Evolutionary conservation across 2,888 invertebrate species (phyloP).

Genomic region (Icerya purchasi): DNA sequence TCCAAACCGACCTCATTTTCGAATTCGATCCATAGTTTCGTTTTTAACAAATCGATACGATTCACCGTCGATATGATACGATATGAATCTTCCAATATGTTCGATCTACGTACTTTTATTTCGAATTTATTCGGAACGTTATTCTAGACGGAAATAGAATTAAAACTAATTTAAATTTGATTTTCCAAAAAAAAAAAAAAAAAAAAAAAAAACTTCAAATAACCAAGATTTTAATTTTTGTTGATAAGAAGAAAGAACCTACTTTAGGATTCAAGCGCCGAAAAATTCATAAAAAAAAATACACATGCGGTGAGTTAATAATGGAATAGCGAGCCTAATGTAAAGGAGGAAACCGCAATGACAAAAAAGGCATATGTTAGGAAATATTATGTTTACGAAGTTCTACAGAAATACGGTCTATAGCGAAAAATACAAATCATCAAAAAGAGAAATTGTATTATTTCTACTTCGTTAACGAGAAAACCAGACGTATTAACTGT

Average conservation of each 20-base stretch:
- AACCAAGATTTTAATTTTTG: no score
- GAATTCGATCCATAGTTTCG: slow-evolving; percentile 97
- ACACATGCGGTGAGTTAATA: no score
- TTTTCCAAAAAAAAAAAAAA: neutral
- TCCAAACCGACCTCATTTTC: slow-evolving; percentile 91
- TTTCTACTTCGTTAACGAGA: no score
- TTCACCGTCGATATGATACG: slow-evolving; percentile 80
- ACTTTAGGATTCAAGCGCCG: slow-evolving; percentile 8
- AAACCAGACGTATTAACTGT: no score
- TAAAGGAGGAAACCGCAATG: no score
- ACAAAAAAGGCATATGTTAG: no score
- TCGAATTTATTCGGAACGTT: slow-evolving; percentile 96
- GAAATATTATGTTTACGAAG: no score
- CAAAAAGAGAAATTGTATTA: no score
- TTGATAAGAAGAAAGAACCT: no score
- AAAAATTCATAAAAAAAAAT: slow-evolving; percentile 3
- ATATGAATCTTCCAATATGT: slow-evolving; percentile 92
- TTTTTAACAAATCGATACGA: slow-evolving; percentile 77
- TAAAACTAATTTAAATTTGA: slow-evolving; percentile 4
- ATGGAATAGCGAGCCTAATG: no score
- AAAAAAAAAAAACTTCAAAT: neutral
- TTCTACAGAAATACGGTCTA: no score
- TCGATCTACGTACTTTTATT: slow-evolving; percentile 65
- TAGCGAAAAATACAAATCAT: no score
- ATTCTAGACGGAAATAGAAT: slow-evolving; percentile 36